Evolutionary conservation across 2,888 invertebrate species (phyloP).

Genomic region (Cantharis rustica): DNA sequence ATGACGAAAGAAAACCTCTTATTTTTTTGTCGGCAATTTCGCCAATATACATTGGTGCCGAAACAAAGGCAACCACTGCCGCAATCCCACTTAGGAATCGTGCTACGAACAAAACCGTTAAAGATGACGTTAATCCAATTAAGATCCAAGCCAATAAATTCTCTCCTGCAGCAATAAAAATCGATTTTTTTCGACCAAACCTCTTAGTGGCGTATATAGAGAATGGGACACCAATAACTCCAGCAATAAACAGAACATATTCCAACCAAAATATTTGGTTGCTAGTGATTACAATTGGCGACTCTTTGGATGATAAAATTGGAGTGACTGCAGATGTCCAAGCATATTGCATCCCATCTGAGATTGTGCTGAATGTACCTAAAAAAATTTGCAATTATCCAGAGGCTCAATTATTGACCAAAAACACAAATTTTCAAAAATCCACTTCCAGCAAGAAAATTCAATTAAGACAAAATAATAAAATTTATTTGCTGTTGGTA

Average conservation of each 20-base stretch:
- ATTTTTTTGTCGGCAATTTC: conserved; percentile 28
- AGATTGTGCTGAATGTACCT: conserved; percentile 32
- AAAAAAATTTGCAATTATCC: too few relatives aligned
- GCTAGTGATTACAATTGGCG: conserved; percentile 2
- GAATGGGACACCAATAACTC: conserved; percentile 11
- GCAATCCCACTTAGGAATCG: conserved; percentile 42
- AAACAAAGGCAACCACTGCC: conserved; percentile 17
- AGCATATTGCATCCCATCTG: conserved; percentile 36
- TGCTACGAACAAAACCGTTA: conserved; percentile 47
- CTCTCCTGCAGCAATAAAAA: conserved; percentile 45
- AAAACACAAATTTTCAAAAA: too few relatives aligned
- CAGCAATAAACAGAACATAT: neutral
- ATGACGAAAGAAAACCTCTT: conserved; percentile 24
- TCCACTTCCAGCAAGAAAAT: too few relatives aligned
- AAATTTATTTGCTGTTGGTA: too few relatives aligned
- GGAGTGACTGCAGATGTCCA: conserved; percentile 34
- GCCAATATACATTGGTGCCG: conserved; percentile 30
- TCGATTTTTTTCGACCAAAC: conserved; percentile 48
- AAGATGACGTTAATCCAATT: conserved; percentile 46
- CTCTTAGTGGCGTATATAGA: conserved; percentile 42
- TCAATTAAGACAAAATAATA: too few relatives aligned
- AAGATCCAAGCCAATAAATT: conserved; percentile 49
- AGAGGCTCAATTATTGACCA: too few relatives aligned
- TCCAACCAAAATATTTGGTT: neutral
- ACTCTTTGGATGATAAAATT: conserved; percentile 14